Evolutionary conservation across 2,888 invertebrate genomes (phyloP).

Genomic region (Apotomis capreana): DNA sequence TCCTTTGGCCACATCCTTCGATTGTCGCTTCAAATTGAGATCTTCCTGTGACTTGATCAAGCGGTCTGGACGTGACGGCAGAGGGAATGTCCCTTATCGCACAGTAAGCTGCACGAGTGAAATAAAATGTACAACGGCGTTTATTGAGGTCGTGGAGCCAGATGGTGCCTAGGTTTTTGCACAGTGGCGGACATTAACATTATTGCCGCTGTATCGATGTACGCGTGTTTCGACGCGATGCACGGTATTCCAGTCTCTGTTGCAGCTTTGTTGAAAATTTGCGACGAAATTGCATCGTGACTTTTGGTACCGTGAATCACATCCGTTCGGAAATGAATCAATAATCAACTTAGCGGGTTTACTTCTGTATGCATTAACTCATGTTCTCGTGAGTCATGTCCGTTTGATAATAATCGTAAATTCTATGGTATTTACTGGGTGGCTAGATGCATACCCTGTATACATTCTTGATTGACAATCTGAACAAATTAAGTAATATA

Average conservation of each 20-base stretch:
- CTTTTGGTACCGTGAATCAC: constrained; percentile 58
- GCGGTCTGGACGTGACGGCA: constrained; percentile 46
- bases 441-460: background rate
- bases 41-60: constrained; percentile 62
- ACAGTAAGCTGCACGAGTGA: constrained; percentile 42
- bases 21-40: constrained; percentile 70
- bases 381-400: constrained; percentile 59
- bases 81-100: constrained; percentile 46
- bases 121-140: constrained; percentile 46
- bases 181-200: constrained; percentile 29
- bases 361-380: constrained; percentile 49
- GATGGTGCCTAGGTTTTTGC: constrained; percentile 52
- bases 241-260: background rate
- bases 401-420: constrained; percentile 47
- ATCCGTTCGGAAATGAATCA: constrained; percentile 60
- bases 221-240: constrained; percentile 22
- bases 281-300: constrained; percentile 3
- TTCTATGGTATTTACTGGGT: background rate
- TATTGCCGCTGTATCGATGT: constrained; percentile 29
- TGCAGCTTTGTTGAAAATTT: constrained; percentile 8
- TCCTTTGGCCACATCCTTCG: constrained; percentile 75
- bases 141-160: constrained; percentile 54
- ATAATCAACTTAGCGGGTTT: constrained; percentile 60
- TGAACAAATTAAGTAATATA: too few species aligned
- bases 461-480: too few species aligned